Evolutionary conservation across 2,797 vertebrate species (phyloP).

Genomic region (Coregonus sp.): DNA sequence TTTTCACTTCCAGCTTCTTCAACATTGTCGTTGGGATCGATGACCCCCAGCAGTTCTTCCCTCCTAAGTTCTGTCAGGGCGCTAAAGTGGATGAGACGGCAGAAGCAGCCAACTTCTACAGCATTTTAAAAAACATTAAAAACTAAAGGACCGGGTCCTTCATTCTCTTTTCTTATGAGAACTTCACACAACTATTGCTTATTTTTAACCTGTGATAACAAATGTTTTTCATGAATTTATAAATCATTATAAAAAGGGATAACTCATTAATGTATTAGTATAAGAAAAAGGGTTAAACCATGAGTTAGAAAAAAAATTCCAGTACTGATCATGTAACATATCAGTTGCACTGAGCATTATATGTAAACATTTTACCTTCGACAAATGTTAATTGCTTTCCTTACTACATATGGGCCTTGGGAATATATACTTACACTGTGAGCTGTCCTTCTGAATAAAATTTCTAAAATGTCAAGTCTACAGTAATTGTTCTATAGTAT

Average conservation of each 20-base stretch:
- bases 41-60: constrained; percentile 57
- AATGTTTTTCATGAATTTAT: neutral
- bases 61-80: constrained; percentile 62
- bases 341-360: neutral
- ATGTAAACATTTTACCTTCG: neutral
- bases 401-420: neutral
- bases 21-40: constrained; percentile 64
- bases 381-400: neutral
- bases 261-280: neutral
- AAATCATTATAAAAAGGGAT: neutral
- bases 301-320: neutral
- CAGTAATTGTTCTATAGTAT: neutral
- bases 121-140: neutral
- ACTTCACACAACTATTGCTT: neutral
- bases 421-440: neutral
- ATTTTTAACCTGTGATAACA: neutral
- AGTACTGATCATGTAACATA: neutral
- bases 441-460: neutral
- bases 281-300: neutral
- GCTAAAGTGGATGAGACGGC: neutral
- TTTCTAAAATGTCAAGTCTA: neutral
- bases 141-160: neutral
- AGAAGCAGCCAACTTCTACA: constrained; percentile 41
- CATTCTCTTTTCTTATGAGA: neutral
- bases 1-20: constrained; percentile 55